Evolutionary conservation across 2,113 vertebrate species (phyloP).

Genomic region (Peromyscus polionotus): DNA sequence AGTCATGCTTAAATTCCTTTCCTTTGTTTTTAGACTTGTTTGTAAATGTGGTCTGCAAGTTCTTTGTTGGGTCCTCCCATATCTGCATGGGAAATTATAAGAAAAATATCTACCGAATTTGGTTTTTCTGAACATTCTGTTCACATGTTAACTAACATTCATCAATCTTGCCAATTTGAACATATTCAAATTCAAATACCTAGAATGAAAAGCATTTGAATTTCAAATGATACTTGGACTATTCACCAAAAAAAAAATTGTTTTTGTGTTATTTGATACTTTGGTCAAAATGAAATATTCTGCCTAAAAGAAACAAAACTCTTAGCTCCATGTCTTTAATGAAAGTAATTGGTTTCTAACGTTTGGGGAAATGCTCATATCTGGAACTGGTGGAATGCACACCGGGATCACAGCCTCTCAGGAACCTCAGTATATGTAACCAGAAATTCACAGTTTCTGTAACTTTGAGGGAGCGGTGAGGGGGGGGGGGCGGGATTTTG

Average conservation of each 20-base stretch:
- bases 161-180: constrained; percentile 59
- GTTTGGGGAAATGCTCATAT: constrained; percentile 34
- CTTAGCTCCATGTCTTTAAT: constrained; percentile 12
- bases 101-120: background rate
- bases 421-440: background rate
- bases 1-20: constrained; percentile 49
- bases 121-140: background rate
- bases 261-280: constrained; percentile 57
- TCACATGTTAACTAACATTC: constrained; percentile 57
- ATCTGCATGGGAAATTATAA: background rate
- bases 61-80: background rate
- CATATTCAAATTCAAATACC: constrained; percentile 49
- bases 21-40: background rate
- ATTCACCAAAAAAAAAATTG: background rate
- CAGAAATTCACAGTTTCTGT: constrained; percentile 56
- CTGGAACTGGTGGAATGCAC: background rate
- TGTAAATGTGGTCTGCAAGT: background rate
- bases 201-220: background rate
- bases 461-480: background rate
- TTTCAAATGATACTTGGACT: constrained; percentile 65
- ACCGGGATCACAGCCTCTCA: background rate
- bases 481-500: constrained; percentile 52
- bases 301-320: background rate
- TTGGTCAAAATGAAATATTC: constrained; percentile 12
- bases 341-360: constrained; percentile 41